Evolutionary conservation across 2,888 invertebrate species (phyloP), one percentile per base, ranked within the genome.

Genomic region (Chorisops tibialis): DNA sequence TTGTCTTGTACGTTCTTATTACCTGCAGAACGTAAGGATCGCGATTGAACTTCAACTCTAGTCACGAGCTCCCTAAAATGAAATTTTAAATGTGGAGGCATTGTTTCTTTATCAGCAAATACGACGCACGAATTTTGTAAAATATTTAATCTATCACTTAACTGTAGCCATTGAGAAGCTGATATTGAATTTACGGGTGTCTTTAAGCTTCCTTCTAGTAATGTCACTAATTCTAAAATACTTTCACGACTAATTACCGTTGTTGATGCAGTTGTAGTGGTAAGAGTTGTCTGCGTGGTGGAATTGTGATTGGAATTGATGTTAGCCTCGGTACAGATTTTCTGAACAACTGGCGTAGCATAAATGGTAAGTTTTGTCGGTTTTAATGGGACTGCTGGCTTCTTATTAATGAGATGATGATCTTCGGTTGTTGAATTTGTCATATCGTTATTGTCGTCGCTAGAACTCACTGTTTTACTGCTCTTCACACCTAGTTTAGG

Each of bases 51-150:
- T 73, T 90, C 89, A 56, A 90, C 80, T 48, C 87, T 81, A 3
- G 85, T 84, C 22, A 89, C 81, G 65, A 89, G 76, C 75, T 90
- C 88, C 43, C 91, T 86, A 73, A 93, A 89, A 70, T 93, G 90
- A 77, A 95, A 93, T 72, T 94, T 89, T 52, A 89, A 87, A 73
- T 93, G 92, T 16, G 93, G 91, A 11, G 92, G 89, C 71, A 91
- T 87, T 14, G 83, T 81, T 63, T 84, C 85, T 67, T 83, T 83
- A 69, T 95, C 95, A 14, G 91, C 90, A 71, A 91, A 92, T 68
- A 87, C 87, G 70, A 87, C 85, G 79, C 94, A 95, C 67, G 89
- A 87, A 18, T 87, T 86, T 72, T 93, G 90, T 70, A 96, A 83
- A 67, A 89, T 82, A 69, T 91, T 89, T 52, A 91, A 85, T 74